Evolutionary conservation across 2,113 vertebrate genomes (phyloP).

Genomic region (Sorex fumeus): DNA sequence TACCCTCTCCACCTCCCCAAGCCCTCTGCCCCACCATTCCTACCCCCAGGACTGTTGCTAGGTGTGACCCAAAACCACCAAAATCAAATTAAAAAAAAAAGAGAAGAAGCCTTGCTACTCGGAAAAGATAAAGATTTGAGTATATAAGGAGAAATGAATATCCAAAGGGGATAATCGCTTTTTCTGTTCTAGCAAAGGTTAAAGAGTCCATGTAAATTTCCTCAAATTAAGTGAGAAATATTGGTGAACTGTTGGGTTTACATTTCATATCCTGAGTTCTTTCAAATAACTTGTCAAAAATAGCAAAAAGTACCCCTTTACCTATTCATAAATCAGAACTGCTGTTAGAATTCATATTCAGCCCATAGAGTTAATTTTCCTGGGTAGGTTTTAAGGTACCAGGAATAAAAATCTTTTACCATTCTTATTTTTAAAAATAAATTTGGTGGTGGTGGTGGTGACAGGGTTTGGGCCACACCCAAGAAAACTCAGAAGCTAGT

Average conservation of each 20-base stretch:
- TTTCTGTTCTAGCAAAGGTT: neutral
- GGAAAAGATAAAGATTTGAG: neutral
- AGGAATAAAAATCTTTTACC: neutral
- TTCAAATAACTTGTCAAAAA: neutral
- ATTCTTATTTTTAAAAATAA: too few species aligned
- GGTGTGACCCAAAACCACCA: neutral
- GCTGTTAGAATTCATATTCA: neutral
- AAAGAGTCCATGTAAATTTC: neutral
- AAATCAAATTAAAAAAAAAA: too few species aligned
- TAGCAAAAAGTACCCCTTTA: slow-evolving; percentile 1
- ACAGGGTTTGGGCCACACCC: too few species aligned
- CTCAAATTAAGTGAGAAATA: neutral
- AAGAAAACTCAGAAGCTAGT: too few species aligned
- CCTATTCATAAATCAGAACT: neutral
- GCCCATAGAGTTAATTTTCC: neutral
- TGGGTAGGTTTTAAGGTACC: neutral
- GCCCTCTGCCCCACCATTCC: too few species aligned
- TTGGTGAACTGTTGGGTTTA: neutral
- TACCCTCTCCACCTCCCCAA: neutral
- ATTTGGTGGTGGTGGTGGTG: too few species aligned
- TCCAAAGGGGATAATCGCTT: neutral
- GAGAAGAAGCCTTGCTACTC: neutral
- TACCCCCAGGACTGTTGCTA: neutral
- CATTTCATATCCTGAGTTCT: slow-evolving; percentile 1
- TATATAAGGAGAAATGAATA: neutral